A percentile compares a stretch with the other conserved stretches of the same genome.
Conservation (phyloP, 92 coral and sea anemone genomes). For the Zoanthus sansibaricus region DNA sequence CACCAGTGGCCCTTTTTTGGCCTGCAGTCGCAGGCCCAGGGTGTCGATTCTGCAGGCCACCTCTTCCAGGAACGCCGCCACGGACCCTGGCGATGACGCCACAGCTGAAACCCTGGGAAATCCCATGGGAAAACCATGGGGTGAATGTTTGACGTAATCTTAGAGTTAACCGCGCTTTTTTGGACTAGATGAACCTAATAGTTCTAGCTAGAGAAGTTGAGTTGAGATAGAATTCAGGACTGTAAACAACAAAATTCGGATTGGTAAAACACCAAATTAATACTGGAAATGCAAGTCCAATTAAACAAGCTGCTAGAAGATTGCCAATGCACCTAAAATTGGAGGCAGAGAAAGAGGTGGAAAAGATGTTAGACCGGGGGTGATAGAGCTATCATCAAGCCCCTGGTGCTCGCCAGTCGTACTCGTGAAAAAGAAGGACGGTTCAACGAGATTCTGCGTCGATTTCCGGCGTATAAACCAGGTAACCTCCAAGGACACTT, state of each 20-base stretch:
- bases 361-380: slow-evolving; percentile 44
- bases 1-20: no score
- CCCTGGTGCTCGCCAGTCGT: slow-evolving; percentile 48
- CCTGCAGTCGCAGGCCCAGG: no score
- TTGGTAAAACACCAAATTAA: slow-evolving; percentile 45
- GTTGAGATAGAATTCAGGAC: no score
- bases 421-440: slow-evolving; percentile 35
- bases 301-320: slow-evolving; percentile 43
- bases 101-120: no score
- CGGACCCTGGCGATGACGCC: no score
- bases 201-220: no score
- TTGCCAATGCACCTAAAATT: slow-evolving; percentile 39
- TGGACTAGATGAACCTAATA: no score
- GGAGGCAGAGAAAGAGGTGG: slow-evolving; percentile 41
- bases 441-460: slow-evolving; percentile 33
- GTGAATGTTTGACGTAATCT: background rate
- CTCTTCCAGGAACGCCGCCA: no score
- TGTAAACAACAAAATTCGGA: no score
- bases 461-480: slow-evolving; percentile 30
- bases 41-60: no score
- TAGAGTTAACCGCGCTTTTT: no score
- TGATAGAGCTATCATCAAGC: slow-evolving; percentile 36
- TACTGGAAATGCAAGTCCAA: slow-evolving; percentile 49
- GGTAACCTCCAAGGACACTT: slow-evolving; percentile 33
- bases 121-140: no score